Evolutionary conservation across 2,113 vertebrate genomes (phyloP).

Genomic region (Gavialis gangeticus): DNA sequence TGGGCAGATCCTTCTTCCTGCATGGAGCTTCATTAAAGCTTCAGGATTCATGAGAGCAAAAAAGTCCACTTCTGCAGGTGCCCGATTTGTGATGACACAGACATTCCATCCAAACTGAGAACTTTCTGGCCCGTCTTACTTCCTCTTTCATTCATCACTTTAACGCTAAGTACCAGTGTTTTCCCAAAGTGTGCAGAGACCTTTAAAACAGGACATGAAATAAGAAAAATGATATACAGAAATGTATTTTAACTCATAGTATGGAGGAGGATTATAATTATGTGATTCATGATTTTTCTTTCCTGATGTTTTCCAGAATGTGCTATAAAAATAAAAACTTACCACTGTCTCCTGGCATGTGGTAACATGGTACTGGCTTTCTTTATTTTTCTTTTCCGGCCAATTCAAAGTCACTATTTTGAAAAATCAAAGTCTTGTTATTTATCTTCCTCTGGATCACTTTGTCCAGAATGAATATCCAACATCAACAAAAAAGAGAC

Average conservation of each 20-base stretch:
- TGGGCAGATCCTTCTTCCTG: neutral
- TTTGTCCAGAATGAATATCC: conserved; percentile 43
- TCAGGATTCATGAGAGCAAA: conserved; percentile 13
- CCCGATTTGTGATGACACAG: conserved; percentile 2
- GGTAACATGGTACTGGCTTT: conserved; percentile 58
- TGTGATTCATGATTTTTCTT: conserved; percentile 47
- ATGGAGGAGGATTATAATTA: conserved; percentile 59
- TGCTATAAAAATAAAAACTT: conserved; percentile 71
- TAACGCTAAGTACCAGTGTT: neutral
- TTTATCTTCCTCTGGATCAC: conserved; percentile 72
- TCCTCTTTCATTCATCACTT: neutral
- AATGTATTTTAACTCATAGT: conserved; percentile 54
- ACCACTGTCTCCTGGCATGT: conserved; percentile 74
- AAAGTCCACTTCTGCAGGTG: conserved; percentile 29
- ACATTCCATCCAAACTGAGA: neutral
- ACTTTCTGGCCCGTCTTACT: neutral
- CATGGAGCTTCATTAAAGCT: neutral
- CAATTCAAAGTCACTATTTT: conserved; percentile 70
- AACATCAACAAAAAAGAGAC: conserved; percentile 61
- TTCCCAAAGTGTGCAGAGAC: neutral
- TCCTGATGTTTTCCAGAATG: conserved; percentile 71
- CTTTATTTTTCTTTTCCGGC: conserved; percentile 70
- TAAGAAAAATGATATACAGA: conserved; percentile 27
- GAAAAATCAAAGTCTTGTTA: conserved; percentile 68
- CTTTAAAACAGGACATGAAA: neutral